Evolutionary conservation across 2,888 invertebrate species (phyloP), one percentile per base, ranked within the genome.

Genomic region (Neoitamus cyanurus): DNA sequence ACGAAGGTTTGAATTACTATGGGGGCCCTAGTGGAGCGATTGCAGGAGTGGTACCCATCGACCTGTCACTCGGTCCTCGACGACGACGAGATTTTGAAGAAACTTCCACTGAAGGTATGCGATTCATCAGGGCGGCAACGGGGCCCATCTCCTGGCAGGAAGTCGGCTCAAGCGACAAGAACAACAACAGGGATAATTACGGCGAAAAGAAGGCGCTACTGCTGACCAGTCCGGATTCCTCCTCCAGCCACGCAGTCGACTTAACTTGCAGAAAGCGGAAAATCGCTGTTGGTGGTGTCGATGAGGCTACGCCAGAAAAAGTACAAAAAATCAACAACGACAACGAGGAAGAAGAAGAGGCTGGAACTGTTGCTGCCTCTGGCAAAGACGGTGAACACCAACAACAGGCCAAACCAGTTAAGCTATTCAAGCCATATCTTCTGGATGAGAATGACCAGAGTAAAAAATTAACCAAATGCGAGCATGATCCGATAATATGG

Each of bases 391-490:
- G 69, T 28, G 69, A 80, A 25, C 34, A 85, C 58, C 83, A 85
- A 37, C n/a, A 83, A 42, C 83, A 91, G 72, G 92, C 92, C 88
- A 94, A 94, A 90, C 95, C 95, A 83, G 94, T 95, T 88, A 96
- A 96, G 89, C 91, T 96, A 58, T 96, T 96, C 91, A 94, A 96
- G 89, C 96, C 96, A 36, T 96, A 96, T 90, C 92, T 95, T 80
- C 92, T 95, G 86, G 95, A 94, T 88, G 93, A 94, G 69, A 92
- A 93, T 69, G 93, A 93, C 84, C 92, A 92, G 20, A 86, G 70
- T 70, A 86, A 86, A 69, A 86, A 86, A 83, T 82, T 77, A 58
- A 75, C 11, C 36, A 85, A 78, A 70, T 70, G 46, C 30, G 82
- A 83, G 42, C 73, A 83, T 30, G 90, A 90, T 84, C 89, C 90